phyloP scores from a whole-genome alignment of 2,797 vertebrate species.

The Anas acuta region DNA sequence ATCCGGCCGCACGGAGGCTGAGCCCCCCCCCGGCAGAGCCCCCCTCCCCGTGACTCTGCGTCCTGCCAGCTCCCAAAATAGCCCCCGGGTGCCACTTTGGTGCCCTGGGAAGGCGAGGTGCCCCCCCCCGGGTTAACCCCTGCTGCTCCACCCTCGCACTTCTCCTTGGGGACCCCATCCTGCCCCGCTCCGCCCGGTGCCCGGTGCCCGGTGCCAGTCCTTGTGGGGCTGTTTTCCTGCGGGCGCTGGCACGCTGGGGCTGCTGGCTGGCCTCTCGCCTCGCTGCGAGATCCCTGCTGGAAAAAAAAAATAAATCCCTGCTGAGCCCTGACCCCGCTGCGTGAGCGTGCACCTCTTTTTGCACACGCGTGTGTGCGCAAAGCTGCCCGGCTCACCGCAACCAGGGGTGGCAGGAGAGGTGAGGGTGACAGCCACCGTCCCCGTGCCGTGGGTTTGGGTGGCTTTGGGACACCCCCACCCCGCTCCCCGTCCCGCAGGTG shows the following conservation, averaged over 20 bases:
- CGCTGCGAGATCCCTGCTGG: neutral
- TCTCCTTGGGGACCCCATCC: neutral
- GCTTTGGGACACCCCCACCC: neutral
- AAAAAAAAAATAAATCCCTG: neutral
- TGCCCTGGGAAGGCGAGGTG: neutral
- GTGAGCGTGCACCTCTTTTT: neutral
- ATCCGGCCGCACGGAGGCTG: neutral
- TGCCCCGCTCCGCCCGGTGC: neutral
- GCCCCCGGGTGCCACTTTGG: neutral
- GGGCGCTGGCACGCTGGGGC: neutral
- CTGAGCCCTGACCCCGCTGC: neutral
- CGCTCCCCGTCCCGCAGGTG: slow-evolving; percentile 32
- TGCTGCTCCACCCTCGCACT: neutral
- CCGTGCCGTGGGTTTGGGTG: neutral
- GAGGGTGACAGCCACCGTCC: neutral
- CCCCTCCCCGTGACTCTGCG: neutral
- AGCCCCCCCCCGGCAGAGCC: neutral
- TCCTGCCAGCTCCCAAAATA: slow-evolving; percentile 26
- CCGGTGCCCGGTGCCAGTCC: too few relatives aligned
- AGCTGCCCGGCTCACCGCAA: rapidly evolving
- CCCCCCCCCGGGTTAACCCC: neutral
- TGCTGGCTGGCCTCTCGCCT: neutral
- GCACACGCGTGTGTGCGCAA: neutral
- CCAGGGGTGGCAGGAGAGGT: neutral
- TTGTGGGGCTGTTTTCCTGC: neutral